Conservation (phyloP, 2,797 vertebrate species). For the Gobionotothen gibberifrons region DNA sequence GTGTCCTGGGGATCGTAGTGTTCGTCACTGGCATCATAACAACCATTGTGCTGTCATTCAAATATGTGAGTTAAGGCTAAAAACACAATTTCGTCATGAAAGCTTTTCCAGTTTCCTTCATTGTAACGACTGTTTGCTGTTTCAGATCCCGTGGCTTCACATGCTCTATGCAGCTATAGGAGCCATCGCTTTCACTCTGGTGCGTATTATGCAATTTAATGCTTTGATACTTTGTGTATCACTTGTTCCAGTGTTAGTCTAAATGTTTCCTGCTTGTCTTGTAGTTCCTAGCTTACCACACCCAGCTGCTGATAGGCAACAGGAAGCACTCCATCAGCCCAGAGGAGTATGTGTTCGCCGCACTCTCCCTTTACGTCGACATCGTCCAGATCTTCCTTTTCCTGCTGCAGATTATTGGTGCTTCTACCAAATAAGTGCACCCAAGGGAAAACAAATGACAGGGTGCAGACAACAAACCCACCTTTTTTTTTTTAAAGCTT, state of each 20-base stretch:
- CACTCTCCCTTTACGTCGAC: constrained; percentile 93
- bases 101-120: neutral
- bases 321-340: constrained; percentile 92
- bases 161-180: constrained; percentile 94
- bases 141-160: constrained; percentile 93
- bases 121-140: constrained; percentile 6
- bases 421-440: constrained; percentile 66
- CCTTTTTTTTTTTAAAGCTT: neutral
- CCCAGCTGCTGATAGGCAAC: constrained; percentile 95
- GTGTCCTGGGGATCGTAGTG: constrained; percentile 92
- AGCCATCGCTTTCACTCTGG: constrained; percentile 93
- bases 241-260: neutral
- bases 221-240: neutral
- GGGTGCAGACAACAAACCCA: constrained; percentile 11
- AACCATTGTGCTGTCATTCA: constrained; percentile 91
- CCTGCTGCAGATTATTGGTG: constrained; percentile 91
- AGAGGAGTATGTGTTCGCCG: constrained; percentile 93
- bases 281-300: constrained; percentile 96
- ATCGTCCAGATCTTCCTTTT: constrained; percentile 95
- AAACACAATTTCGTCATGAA: neutral
- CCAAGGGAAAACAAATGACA: neutral
- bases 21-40: constrained; percentile 93
- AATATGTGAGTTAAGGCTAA: constrained; percentile 87
- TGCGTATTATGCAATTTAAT: constrained; percentile 73
- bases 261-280: constrained; percentile 17